Evolutionary conservation across 2,888 invertebrate genomes (phyloP), one percentile per base, ranked within the genome.

Genomic region (Carterocephalus palaemon): DNA sequence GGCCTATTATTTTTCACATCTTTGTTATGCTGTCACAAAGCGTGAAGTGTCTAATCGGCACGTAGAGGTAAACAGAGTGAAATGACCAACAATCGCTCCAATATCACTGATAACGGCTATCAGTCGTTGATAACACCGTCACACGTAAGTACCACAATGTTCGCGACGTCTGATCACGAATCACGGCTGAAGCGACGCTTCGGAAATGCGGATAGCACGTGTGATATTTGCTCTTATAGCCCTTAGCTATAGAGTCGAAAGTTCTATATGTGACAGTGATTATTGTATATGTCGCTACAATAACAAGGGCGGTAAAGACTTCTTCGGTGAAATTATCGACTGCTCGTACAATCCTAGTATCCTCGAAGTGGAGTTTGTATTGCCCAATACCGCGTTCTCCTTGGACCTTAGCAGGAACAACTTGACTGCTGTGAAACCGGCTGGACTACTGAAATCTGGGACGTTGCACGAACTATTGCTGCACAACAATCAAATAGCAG

Each of bases 341-440:
- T 88, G 87, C 36, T 70, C 79, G 0, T 70, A 78, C 48, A 62
- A 54, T 43, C 46, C 50, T 1, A 37, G 13, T 6, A 36, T 59
- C 17, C 31, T 59, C 7, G 43, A 46, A 16, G 46, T 17, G 1
- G 61, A 75, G 22, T 64, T 64, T 31, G 53, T 57, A 0, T 36
- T 82, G 4, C 80, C 83, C 0, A 57, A 49, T 37, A 49, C 54
- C 9, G 62, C 69, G 9, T 57, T 67, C 26, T 62, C 65, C 1
- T 51, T 85, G 24, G 78, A 81, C 61, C 59, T 82, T 16, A 79
- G 82, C 5, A 63, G 64, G 4, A 76, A 67, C 48, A 71, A 77
- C 45, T 56, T 83, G 29, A 63, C 68, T 12, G 37, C 42, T 6
- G 36, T 83, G n/a, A 49, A 54, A 3, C 12, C 59, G 1, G 65